Conservation (phyloP, 2,113 vertebrate genomes). For the Probosciger aterrimus region DNA sequence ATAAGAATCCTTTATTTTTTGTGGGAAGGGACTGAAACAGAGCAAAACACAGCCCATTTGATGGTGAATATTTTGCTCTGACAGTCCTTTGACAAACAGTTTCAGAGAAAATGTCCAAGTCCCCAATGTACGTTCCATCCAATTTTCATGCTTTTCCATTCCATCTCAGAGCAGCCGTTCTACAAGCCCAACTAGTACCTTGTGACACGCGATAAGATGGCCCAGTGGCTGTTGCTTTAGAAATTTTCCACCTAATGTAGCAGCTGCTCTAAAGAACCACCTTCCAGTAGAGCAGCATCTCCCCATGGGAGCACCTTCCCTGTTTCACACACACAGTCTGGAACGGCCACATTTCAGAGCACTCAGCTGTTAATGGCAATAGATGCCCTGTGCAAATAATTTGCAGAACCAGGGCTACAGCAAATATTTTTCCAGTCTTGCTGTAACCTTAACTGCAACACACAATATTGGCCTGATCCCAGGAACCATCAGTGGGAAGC, state of each 20-base stretch:
- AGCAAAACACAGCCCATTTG: background rate
- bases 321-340: background rate
- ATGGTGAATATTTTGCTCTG: background rate
- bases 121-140: background rate
- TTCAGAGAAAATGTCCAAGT: background rate
- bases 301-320: background rate
- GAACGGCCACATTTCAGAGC: fast-evolving
- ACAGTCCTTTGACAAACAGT: background rate
- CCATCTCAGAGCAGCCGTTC: background rate
- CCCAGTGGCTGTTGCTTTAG: background rate
- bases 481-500: conserved; percentile 31
- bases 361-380: background rate
- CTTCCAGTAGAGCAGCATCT: background rate
- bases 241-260: background rate
- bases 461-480: conserved; percentile 38
- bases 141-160: background rate
- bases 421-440: conserved; percentile 32
- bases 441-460: conserved; percentile 45
- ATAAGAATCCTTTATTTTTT: background rate
- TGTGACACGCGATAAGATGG: background rate
- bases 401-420: background rate
- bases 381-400: conserved; percentile 11
- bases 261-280: background rate
- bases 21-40: background rate
- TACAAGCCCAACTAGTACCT: background rate